phyloP scores from a whole-genome alignment of 2,797 vertebrate genomes.

The Mormyrus proboscirostris region DNA sequence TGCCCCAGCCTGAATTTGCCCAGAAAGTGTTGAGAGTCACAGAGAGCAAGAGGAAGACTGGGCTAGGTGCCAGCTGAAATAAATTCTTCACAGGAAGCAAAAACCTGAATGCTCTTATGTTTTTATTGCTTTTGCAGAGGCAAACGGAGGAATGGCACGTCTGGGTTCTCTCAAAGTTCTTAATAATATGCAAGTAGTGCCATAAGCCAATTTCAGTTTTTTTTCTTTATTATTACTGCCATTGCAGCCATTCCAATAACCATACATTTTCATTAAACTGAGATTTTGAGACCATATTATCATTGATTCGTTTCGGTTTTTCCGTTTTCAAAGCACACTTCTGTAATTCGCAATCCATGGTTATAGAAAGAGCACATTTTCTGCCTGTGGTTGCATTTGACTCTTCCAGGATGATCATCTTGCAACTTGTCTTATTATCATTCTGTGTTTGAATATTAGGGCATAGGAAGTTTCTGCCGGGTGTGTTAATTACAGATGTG shows the following conservation, averaged over 20 bases:
- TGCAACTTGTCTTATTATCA: conserved; percentile 33
- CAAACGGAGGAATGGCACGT: conserved; percentile 34
- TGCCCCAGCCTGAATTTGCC: background rate
- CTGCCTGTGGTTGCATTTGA: conserved; percentile 41
- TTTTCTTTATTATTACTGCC: conserved; percentile 22
- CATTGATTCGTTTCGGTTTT: background rate
- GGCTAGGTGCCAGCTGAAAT: conserved; percentile 19
- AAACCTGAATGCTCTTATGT: conserved; percentile 45
- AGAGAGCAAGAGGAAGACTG: conserved; percentile 27
- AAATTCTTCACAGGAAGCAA: conserved; percentile 39
- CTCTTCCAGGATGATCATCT: conserved; percentile 30
- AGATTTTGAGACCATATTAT: background rate
- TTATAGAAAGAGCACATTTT: conserved; percentile 26
- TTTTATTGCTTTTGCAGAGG: conserved; percentile 49
- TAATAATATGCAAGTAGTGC: conserved; percentile 19
- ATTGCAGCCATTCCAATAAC: background rate
- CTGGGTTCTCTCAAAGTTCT: conserved; percentile 38
- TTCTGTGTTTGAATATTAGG: conserved; percentile 7
- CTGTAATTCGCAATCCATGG: background rate
- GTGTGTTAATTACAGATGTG: background rate
- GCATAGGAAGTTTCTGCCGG: conserved; percentile 36
- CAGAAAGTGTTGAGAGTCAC: background rate
- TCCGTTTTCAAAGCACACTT: conserved; percentile 5
- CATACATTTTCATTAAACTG: background rate
- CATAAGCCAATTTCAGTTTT: background rate